phyloP scores from a whole-genome alignment of 1,140 invertebrate genomes.

The Drosophila jambulina region DNA sequence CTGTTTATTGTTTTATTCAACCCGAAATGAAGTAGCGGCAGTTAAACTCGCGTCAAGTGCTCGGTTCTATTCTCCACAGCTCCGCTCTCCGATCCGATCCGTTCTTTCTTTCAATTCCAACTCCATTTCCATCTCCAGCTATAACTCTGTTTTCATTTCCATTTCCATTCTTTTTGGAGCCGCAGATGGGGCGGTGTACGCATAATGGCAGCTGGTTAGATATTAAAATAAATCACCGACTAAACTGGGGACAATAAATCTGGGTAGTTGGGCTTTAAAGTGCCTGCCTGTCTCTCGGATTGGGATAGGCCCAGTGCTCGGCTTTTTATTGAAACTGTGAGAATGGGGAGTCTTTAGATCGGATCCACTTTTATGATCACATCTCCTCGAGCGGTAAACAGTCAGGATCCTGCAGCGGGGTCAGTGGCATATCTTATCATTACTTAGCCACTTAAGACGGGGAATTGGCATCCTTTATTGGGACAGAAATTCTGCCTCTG shows the following conservation, averaged over 20 bases:
- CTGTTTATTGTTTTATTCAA: constrained; percentile 80
- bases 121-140: constrained; percentile 2
- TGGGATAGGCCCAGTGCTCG: constrained; percentile 28
- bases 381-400: not conserved
- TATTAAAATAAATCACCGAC: constrained; percentile 68
- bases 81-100: constrained; percentile 32
- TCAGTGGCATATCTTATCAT: constrained; percentile 7
- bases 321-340: constrained; percentile 1
- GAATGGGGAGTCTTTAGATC: constrained; percentile 11
- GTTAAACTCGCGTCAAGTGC: constrained; percentile 71
- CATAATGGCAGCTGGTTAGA: constrained; percentile 43
- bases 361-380: constrained; percentile 22
- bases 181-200: constrained; percentile 18
- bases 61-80: constrained; percentile 34
- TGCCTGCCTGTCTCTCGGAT: not conserved
- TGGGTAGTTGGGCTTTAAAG: constrained; percentile 11
- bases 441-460: constrained; percentile 43
- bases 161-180: constrained; percentile 16
- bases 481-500: constrained; percentile 50
- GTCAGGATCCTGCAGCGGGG: not conserved
- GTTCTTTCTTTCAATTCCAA: constrained; percentile 16
- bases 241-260: constrained; percentile 69
- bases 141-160: constrained; percentile 12
- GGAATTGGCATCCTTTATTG: constrained; percentile 65
- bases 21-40: constrained; percentile 70